These are phyloP conservation scores for Plebejus melissa DNA, from an alignment of 2,888 invertebrate species.

Conservation along the genomic window DNA sequence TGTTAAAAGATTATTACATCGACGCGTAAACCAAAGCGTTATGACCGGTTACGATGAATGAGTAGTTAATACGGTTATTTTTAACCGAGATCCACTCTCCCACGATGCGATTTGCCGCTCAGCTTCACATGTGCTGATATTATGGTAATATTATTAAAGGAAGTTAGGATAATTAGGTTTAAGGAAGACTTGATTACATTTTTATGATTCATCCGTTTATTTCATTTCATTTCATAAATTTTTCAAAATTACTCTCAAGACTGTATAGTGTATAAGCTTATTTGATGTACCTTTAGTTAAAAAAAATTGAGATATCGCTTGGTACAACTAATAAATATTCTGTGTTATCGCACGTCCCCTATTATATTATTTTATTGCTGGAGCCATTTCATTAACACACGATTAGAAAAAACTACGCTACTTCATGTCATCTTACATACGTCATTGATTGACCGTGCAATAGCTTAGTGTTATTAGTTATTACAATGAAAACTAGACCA, in stretches of 20 bases:
- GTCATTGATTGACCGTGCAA: too few relatives aligned
- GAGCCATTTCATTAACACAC: too few relatives aligned
- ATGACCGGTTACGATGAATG: slow-evolving; percentile 47
- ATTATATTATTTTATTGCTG: too few relatives aligned
- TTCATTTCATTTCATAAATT: background rate
- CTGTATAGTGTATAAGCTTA: too few relatives aligned
- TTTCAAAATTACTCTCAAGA: background rate
- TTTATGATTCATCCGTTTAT: background rate
- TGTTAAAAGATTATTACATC: background rate
- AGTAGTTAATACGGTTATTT: slow-evolving; percentile 51
- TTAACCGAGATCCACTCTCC: slow-evolving; percentile 53
- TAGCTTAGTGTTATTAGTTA: too few relatives aligned
- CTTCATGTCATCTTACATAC: too few relatives aligned
- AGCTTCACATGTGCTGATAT: slow-evolving; percentile 2
- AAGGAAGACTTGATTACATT: background rate
- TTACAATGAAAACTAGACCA: too few relatives aligned
- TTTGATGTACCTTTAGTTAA: too few relatives aligned
- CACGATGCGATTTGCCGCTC: slow-evolving; percentile 58
- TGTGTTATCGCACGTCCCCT: too few relatives aligned
- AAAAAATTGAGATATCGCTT: too few relatives aligned
- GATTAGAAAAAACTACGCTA: too few relatives aligned
- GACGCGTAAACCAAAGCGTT: background rate
- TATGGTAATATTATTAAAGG: background rate
- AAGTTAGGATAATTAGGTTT: background rate
- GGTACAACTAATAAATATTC: too few relatives aligned